A percentile compares a stretch with the other conserved stretches of the same genome.
Conservation (phyloP, 2,797 vertebrate genomes). For the Phalloptychus januarius region DNA sequence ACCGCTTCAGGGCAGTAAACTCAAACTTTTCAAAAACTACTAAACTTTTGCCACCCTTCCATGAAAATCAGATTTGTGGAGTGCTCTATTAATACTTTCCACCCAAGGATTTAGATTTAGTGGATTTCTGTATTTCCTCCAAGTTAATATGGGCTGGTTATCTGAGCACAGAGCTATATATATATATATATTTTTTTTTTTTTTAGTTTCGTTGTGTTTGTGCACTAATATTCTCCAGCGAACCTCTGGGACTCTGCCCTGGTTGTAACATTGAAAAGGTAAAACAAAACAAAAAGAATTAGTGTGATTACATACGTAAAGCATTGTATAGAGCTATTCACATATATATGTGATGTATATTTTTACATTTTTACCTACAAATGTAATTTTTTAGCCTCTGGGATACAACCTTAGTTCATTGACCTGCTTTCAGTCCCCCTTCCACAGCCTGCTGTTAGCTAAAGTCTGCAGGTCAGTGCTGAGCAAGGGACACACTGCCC, state of each 20-base stretch:
- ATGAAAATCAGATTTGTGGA: not conserved
- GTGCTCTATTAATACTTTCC: not conserved
- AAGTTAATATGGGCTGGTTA: not conserved
- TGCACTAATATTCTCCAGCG: not conserved
- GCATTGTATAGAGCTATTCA: constrained; percentile 1
- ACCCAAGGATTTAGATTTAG: not conserved
- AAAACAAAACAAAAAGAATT: not conserved
- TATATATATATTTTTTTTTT: not conserved
- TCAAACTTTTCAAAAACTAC: not conserved
- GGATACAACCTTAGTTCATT: constrained; percentile 19
- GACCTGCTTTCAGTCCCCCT: constrained; percentile 32
- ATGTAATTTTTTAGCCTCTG: constrained; percentile 29
- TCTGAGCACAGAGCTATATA: not conserved
- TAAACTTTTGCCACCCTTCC: not conserved
- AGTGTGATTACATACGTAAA: not conserved
- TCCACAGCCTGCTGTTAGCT: constrained; percentile 28
- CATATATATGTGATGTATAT: constrained; percentile 1
- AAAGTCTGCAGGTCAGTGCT: constrained; percentile 53
- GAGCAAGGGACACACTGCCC: constrained; percentile 57
- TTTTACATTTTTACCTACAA: constrained; percentile 31
- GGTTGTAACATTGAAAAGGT: not conserved
- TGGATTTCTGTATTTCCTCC: not conserved
- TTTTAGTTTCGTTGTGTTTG: not conserved
- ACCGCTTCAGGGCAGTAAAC: not conserved
- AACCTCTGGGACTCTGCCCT: not conserved